A percentile compares a stretch with the other conserved stretches of the same genome.
phyloP scores from a whole-genome alignment of 2,888 invertebrate genomes.

The Malachius bipustulatus region DNA sequence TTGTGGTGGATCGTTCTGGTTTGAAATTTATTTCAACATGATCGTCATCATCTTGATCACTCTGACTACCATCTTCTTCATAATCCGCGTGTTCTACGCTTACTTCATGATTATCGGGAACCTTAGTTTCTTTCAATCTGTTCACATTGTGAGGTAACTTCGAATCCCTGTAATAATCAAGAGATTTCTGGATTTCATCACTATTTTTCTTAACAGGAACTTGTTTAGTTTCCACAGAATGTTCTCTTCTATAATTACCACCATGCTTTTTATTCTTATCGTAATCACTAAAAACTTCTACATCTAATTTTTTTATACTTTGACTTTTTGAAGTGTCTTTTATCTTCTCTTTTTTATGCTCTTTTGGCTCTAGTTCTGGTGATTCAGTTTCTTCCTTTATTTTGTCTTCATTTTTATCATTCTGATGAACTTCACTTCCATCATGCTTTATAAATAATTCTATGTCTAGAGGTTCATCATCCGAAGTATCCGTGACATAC shows the following conservation, averaged over 20 bases:
- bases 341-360: too few relatives aligned
- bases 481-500: too few relatives aligned
- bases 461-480: slow-evolving; percentile 1
- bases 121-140: slow-evolving; percentile 18
- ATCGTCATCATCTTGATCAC: slow-evolving; percentile 14
- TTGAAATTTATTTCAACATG: slow-evolving; percentile 13
- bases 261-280: slow-evolving; percentile 22
- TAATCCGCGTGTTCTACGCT: neutral
- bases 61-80: slow-evolving; percentile 9
- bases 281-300: slow-evolving; percentile 21
- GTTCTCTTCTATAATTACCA: slow-evolving; percentile 21
- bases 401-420: neutral
- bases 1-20: slow-evolving; percentile 12
- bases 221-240: slow-evolving; percentile 1
- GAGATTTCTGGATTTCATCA: slow-evolving; percentile 16
- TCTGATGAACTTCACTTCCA: too few relatives aligned
- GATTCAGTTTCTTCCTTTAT: neutral
- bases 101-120: slow-evolving; percentile 8
- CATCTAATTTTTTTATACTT: slow-evolving; percentile 11
- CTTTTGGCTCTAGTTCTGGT: neutral
- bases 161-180: slow-evolving; percentile 21
- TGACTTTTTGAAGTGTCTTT: too few relatives aligned
- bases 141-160: slow-evolving; percentile 26
- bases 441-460: too few relatives aligned
- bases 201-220: neutral